A percentile compares a stretch with the other conserved stretches of the same genome.
These are phyloP conservation scores for Paramormyrops hopkinsi DNA, from an alignment of 2,797 vertebrate species.

Conservation along the genomic window DNA sequence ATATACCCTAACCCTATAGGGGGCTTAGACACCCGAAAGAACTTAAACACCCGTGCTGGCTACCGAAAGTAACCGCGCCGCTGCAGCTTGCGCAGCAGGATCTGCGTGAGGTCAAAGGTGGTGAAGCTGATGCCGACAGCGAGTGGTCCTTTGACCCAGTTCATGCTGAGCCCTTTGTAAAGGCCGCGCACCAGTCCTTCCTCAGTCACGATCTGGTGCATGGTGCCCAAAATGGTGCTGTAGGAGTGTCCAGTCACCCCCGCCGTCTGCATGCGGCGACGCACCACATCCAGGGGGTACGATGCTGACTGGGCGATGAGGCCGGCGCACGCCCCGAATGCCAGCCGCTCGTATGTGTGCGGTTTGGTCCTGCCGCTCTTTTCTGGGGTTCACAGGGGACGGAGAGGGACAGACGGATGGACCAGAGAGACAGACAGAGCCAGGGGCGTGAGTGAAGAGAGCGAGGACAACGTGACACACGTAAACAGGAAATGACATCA, in stretches of 20 bases:
- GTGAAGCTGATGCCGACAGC: constrained; percentile 91
- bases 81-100: constrained; percentile 72
- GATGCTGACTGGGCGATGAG: constrained; percentile 89
- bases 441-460: background rate
- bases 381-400: background rate
- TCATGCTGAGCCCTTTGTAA: constrained; percentile 98
- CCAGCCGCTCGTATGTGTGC: constrained; percentile 74
- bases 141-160: constrained; percentile 94
- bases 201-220: constrained; percentile 68
- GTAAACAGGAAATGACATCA: background rate
- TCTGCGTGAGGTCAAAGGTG: constrained; percentile 86
- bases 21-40: background rate
- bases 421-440: background rate
- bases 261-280: constrained; percentile 93
- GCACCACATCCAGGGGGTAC: constrained; percentile 92
- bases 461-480: background rate
- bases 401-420: background rate
- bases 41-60: background rate
- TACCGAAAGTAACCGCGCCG: constrained; percentile 40
- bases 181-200: constrained; percentile 80
- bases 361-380: constrained; percentile 37
- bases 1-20: background rate
- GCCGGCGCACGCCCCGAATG: constrained; percentile 87
- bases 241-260: constrained; percentile 77
- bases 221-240: constrained; percentile 69